Conservation (phyloP, 2,113 vertebrate genomes). For the Pipa parva region DNA sequence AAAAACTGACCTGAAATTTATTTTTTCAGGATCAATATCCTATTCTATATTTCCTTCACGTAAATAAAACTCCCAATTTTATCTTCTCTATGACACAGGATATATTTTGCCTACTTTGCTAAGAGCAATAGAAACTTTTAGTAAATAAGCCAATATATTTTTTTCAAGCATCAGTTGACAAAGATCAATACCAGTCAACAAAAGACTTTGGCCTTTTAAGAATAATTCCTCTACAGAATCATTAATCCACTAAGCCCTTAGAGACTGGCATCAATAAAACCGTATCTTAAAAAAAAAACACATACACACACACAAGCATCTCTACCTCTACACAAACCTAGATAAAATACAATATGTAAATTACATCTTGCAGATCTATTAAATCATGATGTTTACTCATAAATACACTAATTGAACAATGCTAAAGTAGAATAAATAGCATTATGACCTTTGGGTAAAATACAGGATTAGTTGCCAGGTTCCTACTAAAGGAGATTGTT, state of each 20-base stretch:
- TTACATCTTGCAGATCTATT: neutral
- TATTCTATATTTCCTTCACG: neutral
- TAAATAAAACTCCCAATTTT: neutral
- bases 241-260: slow-evolving; percentile 58
- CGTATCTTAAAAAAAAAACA: neutral
- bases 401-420: too few species aligned
- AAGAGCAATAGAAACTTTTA: slow-evolving; percentile 51
- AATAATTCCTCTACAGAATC: slow-evolving; percentile 58
- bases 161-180: slow-evolving; percentile 57
- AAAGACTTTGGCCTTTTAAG: slow-evolving; percentile 60
- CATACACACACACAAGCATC: neutral
- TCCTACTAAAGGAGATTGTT: neutral
- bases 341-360: neutral
- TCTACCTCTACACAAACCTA: slow-evolving; percentile 10
- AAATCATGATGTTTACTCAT: neutral
- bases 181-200: slow-evolving; percentile 61
- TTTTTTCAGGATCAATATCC: neutral
- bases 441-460: too few species aligned
- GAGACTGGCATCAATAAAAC: slow-evolving; percentile 47
- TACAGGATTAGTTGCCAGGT: neutral
- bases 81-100: neutral
- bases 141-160: slow-evolving; percentile 64
- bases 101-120: slow-evolving; percentile 46
- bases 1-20: neutral
- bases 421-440: too few species aligned